These are phyloP conservation scores for Creontiades dilutus DNA, from an alignment of 2,888 invertebrate genomes.

Conservation along the genomic window DNA sequence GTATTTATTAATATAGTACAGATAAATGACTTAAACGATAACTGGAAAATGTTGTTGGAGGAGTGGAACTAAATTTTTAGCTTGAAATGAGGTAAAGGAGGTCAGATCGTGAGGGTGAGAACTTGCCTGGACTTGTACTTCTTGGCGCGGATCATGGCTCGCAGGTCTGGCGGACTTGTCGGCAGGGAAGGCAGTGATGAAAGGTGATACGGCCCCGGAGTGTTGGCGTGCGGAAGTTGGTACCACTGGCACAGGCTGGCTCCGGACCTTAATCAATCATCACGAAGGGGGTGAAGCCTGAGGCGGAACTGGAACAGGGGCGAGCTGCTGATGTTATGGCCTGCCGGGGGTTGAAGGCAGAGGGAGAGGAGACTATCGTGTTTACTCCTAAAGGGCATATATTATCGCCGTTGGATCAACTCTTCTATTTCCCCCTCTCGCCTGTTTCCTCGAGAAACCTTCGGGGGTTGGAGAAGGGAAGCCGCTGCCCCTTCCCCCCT, in stretches of 20 bases:
- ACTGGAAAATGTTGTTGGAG: no score
- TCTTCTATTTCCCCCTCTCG: background rate
- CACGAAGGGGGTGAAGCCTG: background rate
- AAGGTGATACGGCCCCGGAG: slow-evolving; percentile 56
- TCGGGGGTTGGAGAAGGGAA: background rate
- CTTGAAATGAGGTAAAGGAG: background rate
- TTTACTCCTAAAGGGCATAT: slow-evolving; percentile 48
- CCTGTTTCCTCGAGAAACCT: background rate
- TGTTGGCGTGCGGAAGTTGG: slow-evolving; percentile 68
- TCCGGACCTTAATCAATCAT: slow-evolving; percentile 66
- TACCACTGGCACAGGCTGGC: slow-evolving; percentile 68
- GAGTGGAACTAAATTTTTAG: no score
- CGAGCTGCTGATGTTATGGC: slow-evolving; percentile 6
- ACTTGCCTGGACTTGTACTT: slow-evolving; percentile 73
- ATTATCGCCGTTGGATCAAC: slow-evolving; percentile 60
- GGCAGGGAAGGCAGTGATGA: slow-evolving; percentile 64
- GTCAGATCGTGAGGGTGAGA: background rate
- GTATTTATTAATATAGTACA: no score
- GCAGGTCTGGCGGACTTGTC: slow-evolving; percentile 53
- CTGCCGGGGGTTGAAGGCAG: background rate
- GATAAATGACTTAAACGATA: no score
- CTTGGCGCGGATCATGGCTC: slow-evolving; percentile 72
- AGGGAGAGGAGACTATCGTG: slow-evolving; percentile 57
- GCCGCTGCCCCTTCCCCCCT: slow-evolving; percentile 22
- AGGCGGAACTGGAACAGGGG: background rate